These are phyloP conservation scores for Xiphorhynchus elegans DNA, from an alignment of 2,113 vertebrate genomes.

Conservation along the genomic window DNA sequence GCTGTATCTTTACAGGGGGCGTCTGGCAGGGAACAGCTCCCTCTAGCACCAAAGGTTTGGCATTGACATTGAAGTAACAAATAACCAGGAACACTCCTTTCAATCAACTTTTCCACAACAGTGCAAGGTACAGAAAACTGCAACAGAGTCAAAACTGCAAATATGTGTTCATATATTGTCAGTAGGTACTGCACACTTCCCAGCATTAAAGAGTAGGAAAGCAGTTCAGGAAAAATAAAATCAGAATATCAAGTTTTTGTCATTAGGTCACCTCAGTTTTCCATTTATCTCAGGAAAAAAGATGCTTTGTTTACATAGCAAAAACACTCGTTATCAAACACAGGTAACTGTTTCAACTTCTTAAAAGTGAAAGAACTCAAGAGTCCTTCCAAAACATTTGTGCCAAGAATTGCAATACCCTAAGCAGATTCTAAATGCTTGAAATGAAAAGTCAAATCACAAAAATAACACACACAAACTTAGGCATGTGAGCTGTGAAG, in stretches of 20 bases:
- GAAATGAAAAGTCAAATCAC: neutral
- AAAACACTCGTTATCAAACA: neutral
- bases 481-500: neutral
- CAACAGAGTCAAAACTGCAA: neutral
- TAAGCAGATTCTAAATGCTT: neutral
- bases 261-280: neutral
- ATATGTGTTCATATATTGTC: neutral
- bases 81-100: neutral
- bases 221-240: neutral
- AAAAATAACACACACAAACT: neutral
- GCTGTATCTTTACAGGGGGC: neutral
- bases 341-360: neutral
- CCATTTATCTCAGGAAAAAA: neutral
- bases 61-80: neutral
- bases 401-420: neutral
- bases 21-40: slow-evolving; percentile 40
- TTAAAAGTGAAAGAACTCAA: neutral
- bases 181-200: neutral
- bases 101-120: neutral
- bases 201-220: neutral
- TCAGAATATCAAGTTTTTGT: neutral
- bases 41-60: slow-evolving; percentile 15
- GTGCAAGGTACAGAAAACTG: neutral
- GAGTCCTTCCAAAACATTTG: neutral
- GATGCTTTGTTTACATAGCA: neutral